These are phyloP conservation scores for Nomada hirtipes DNA, from an alignment of 2,888 invertebrate genomes.

Conservation along the genomic window DNA sequence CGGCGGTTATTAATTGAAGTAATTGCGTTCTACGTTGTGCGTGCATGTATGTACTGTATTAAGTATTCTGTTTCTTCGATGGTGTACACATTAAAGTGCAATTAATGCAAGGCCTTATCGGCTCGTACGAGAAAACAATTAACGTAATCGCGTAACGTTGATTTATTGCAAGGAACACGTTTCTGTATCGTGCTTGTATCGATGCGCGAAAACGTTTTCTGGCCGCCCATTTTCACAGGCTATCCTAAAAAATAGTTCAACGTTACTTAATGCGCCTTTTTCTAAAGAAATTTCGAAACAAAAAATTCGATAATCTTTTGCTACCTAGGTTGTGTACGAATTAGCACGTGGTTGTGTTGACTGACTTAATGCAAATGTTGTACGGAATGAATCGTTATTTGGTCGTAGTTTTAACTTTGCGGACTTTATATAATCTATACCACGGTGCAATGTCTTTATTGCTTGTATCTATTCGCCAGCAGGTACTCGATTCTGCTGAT, in stretches of 20 bases:
- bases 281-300: background rate
- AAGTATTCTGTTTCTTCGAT: background rate
- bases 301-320: background rate
- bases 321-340: background rate
- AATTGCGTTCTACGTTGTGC: background rate
- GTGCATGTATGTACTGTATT: background rate
- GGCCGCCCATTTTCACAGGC: background rate
- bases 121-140: conserved; percentile 24
- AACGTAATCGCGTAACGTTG: conserved; percentile 14
- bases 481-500: background rate
- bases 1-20: conserved; percentile 6
- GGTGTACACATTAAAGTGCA: background rate
- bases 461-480: background rate
- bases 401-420: background rate
- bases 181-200: background rate
- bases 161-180: conserved; percentile 24
- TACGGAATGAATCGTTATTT: no score
- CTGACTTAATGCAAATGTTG: no score
- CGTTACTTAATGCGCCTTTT: background rate
- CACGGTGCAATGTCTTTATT: background rate
- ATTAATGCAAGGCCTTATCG: conserved; percentile 39
- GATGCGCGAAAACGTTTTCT: conserved; percentile 3
- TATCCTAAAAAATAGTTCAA: background rate
- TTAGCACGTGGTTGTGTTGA: background rate
- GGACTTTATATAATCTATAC: background rate